phyloP scores from a whole-genome alignment of 2,888 invertebrate species.

The Oscheius sp. region DNA sequence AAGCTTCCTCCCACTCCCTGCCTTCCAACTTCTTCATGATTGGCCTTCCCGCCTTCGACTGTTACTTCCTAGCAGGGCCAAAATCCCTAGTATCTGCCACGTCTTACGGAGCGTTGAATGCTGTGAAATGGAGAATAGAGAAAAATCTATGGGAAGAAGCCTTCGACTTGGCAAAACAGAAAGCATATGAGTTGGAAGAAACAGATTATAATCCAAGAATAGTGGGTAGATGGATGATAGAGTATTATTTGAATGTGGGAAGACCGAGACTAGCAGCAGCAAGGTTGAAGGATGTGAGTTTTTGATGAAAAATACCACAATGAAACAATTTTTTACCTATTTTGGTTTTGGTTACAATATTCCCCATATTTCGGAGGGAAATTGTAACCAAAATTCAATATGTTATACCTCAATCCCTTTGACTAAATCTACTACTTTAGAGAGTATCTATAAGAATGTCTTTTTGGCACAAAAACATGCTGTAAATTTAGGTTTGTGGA shows the following conservation, averaged over 20 bases:
- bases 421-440: too few species aligned
- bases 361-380: too few species aligned
- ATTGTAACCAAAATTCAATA: too few species aligned
- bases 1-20: constrained; percentile 31
- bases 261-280: constrained; percentile 47
- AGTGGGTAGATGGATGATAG: constrained; percentile 57
- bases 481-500: constrained; percentile 51
- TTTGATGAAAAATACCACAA: background rate
- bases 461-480: background rate
- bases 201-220: constrained; percentile 37
- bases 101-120: constrained; percentile 64
- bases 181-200: constrained; percentile 32
- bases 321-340: background rate
- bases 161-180: constrained; percentile 50
- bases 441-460: too few species aligned
- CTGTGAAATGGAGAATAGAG: constrained; percentile 63
- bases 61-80: constrained; percentile 61
- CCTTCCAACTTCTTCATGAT: constrained; percentile 45
- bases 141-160: constrained; percentile 63
- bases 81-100: constrained; percentile 62
- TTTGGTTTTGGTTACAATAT: too few species aligned
- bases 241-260: constrained; percentile 47
- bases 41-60: constrained; percentile 51
- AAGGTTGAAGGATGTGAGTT: constrained; percentile 33
- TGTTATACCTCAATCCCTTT: too few species aligned